Evolutionary conservation across 2,888 invertebrate genomes (phyloP), one percentile per base, ranked within the genome.

Genomic region (Hipparchia sbordonii): DNA sequence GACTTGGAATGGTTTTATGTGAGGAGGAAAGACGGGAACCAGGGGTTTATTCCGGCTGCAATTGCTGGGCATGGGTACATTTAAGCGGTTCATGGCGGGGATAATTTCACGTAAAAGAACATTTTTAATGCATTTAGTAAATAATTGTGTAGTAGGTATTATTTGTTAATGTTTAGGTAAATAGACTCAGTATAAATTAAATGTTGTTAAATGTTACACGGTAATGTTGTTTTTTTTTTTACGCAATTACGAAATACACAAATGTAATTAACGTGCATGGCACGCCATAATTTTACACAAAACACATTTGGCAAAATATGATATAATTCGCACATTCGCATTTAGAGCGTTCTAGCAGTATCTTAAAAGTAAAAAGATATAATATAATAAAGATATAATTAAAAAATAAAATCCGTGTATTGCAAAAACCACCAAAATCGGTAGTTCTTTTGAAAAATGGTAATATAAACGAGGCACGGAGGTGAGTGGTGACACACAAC

Each of bases 11-110:
- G 97, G 97, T 97, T 97, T 87, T 97, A 96, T 89, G 96, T 97
- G 60, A 94, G 94, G 82, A 95, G 95, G 78, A 95, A 95, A 76
- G 96, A 96, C 79, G 97, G 97, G 0, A 92, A 89, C 75, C 96
- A 96, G 81, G 97, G 97, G 60, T 97, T 96, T 80, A 97, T 97
- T 79, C 97, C 97, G 0, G 96, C 97, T 8, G 95, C 94, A 65
- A 95, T 97, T 23, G 97, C 97, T 63, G 97, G 97, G 4, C 96
- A 97, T 87, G 97, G 97, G 23, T 97, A 96, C 85, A 94, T 97
- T 84, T 97, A 82, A 86, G 33, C 33, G 13, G 6, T 66, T 52
- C 12, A 6, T 23, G 33, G 7, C 23, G 23, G n/a, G 12, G 23
- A 23, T 56, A 13, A 57, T 56, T 23, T 57, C 23, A 23, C 48